Base-by-base conservation (phyloP, 2,888 invertebrate species). In the Mesorhabditis spiculigera region DNA sequence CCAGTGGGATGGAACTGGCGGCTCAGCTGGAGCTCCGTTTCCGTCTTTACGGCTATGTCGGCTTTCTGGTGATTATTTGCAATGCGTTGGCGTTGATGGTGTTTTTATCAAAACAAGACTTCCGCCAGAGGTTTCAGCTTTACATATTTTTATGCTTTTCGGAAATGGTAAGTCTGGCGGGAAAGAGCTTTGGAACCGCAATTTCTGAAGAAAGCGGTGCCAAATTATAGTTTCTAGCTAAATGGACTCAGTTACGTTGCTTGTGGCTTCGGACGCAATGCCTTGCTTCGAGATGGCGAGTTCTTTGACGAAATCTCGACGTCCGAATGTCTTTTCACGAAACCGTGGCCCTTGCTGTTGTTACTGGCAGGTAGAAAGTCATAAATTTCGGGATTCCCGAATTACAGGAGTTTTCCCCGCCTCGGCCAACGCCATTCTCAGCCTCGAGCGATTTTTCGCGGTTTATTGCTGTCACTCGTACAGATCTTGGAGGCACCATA, bases 321-420 rank as follows among this genome's bases (percentile, higher is more conserved):
- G 8, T 50, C n/a, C 58, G 58, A 50, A 13, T 50, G 58, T 50
- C 8, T 50, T 10, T 50, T 50, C 58, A 50, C 8, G n/a, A 50
- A 13, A n/a, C 58, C 58, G 58, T 50, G 58, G 58, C 58, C 58
- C 8, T 13, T 50, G 8, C n/a, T 50, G 58, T 13, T 50, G 58
- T 50, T 50, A n/a, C 58, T 50, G 58, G 58, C 58, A 13, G 58
- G 58, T 50, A n/a, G n/a, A 28, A 28, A 28, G 28, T 28, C 28
- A 28, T 28, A 28, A 28, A 28, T 28, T 28, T 28, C 28, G 1
- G 28, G 28, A 28, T 28, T 0, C n/a, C n/a, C n/a, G 58, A 10
- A 50, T 50, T 50, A n/a, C 58, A 50, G 58, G 58, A 10, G n/a
- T 50, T 50, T 50, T 50, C 58, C 58, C 58, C 8, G 58, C 58